Evolutionary conservation across 1,140 invertebrate genomes (phyloP).

Genomic region (Rhyzopertha dominica): DNA sequence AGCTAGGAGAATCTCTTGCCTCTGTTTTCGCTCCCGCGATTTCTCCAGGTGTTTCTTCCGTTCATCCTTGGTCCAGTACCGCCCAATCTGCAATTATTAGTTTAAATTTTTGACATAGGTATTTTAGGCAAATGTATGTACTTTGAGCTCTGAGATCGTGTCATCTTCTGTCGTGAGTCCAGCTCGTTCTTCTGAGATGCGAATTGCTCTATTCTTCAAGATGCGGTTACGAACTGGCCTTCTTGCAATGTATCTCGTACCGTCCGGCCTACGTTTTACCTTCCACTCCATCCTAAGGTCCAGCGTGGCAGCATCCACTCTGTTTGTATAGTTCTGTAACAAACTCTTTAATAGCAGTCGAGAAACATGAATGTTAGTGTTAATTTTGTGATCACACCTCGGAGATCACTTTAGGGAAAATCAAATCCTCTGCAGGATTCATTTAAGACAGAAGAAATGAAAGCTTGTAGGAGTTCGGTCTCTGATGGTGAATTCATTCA

Average conservation of each 20-base stretch:
- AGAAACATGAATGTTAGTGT: no score
- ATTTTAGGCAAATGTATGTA: no score
- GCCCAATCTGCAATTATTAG: slow-evolving; percentile 58
- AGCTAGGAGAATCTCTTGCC: slow-evolving; percentile 45
- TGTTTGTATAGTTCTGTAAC: slow-evolving; percentile 31
- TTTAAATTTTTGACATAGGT: no score
- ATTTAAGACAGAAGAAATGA: no score
- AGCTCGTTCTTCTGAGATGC: slow-evolving; percentile 63
- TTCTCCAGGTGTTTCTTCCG: slow-evolving; percentile 69
- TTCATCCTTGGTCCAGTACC: slow-evolving; percentile 78
- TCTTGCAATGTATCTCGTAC: slow-evolving; percentile 72
- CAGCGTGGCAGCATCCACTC: slow-evolving; percentile 31
- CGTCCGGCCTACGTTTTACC: slow-evolving; percentile 73
- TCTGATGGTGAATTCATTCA: no score
- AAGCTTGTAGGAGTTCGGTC: no score
- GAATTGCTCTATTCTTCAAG: slow-evolving; percentile 63
- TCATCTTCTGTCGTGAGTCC: slow-evolving; percentile 79
- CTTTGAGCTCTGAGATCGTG: slow-evolving; percentile 74
- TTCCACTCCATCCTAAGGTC: slow-evolving; percentile 69
- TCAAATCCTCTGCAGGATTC: no score
- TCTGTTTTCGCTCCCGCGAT: slow-evolving; percentile 60
- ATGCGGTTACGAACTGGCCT: slow-evolving; percentile 64
- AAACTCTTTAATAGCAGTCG: no score
- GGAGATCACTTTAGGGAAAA: no score
- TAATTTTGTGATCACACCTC: no score